These are phyloP conservation scores for Drosophila pseudoananassae DNA, from an alignment of 1,140 invertebrate species.

Conservation along the genomic window DNA sequence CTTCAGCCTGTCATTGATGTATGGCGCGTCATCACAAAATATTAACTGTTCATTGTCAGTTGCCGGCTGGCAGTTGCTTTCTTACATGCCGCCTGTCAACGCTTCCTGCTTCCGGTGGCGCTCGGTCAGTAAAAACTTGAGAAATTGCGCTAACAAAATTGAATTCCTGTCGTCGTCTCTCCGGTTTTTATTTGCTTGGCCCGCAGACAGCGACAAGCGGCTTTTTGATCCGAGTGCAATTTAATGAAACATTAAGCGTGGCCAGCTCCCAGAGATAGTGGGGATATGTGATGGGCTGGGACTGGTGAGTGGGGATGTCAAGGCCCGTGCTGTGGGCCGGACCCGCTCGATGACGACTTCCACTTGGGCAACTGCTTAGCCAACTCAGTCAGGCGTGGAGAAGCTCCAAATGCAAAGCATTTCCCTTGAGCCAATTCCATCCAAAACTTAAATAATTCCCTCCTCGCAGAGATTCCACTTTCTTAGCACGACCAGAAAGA, in stretches of 20 bases:
- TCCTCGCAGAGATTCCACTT: constrained; percentile 7
- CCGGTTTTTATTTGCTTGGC: constrained; percentile 17
- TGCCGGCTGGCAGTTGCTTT: constrained; percentile 21
- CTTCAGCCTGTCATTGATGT: constrained; percentile 67
- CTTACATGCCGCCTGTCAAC: constrained; percentile 38
- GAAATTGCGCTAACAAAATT: constrained; percentile 62
- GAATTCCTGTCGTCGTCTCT: constrained; percentile 27
- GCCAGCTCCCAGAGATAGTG: constrained; percentile 2
- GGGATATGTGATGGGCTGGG: constrained; percentile 6
- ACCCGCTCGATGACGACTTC: background rate
- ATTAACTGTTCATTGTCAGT: constrained; percentile 78
- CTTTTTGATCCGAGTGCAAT: constrained; percentile 38
- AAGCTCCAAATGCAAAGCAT: constrained; percentile 44
- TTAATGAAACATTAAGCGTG: constrained; percentile 50
- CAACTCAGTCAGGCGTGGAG: constrained; percentile 12
- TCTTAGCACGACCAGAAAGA: constrained; percentile 21
- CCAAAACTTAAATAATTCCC: constrained; percentile 59
- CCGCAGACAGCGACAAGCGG: constrained; percentile 19
- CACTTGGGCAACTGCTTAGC: constrained; percentile 26
- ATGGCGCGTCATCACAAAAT: constrained; percentile 73
- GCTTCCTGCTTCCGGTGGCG: constrained; percentile 27
- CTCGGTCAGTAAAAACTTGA: constrained; percentile 44
- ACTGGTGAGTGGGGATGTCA: too few species aligned
- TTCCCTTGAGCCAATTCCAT: background rate
- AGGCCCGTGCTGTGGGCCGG: background rate